These are phyloP conservation scores for Eidolon helvum DNA, from an alignment of 2,113 vertebrate genomes.

Conservation along the genomic window DNA sequence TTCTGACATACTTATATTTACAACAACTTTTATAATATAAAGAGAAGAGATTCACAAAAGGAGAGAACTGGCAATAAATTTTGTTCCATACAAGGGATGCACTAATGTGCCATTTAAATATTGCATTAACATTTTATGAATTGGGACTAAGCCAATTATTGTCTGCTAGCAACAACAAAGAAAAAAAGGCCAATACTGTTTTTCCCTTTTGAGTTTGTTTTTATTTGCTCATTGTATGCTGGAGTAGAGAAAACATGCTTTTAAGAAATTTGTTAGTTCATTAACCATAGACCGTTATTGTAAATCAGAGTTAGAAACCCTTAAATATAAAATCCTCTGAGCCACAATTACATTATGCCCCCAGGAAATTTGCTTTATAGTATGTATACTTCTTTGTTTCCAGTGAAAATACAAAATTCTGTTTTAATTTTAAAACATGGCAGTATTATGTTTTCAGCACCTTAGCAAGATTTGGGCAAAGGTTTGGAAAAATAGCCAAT, in stretches of 20 bases:
- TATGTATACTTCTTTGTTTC: conserved; percentile 3
- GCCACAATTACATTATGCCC: background rate
- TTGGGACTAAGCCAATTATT: background rate
- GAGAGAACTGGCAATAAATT: background rate
- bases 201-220: conserved; percentile 20
- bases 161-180: conserved; percentile 14
- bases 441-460: background rate
- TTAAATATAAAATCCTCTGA: conserved; percentile 43
- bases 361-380: background rate
- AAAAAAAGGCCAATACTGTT: background rate
- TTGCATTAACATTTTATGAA: conserved; percentile 2
- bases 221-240: conserved; percentile 14
- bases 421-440: background rate
- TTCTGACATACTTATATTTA: conserved; percentile 24
- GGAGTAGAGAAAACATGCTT: conserved; percentile 34
- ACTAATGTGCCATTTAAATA: conserved; percentile 51
- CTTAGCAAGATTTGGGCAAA: background rate
- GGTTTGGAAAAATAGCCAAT: background rate
- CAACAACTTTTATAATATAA: background rate
- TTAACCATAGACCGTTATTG: conserved; percentile 29
- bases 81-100: background rate
- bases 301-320: conserved; percentile 23
- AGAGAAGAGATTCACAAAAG: background rate
- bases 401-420: background rate
- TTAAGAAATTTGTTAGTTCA: conserved; percentile 45